phyloP scores from a whole-genome alignment of 2,888 invertebrate species.

The Kryphioiulus occultus region DNA sequence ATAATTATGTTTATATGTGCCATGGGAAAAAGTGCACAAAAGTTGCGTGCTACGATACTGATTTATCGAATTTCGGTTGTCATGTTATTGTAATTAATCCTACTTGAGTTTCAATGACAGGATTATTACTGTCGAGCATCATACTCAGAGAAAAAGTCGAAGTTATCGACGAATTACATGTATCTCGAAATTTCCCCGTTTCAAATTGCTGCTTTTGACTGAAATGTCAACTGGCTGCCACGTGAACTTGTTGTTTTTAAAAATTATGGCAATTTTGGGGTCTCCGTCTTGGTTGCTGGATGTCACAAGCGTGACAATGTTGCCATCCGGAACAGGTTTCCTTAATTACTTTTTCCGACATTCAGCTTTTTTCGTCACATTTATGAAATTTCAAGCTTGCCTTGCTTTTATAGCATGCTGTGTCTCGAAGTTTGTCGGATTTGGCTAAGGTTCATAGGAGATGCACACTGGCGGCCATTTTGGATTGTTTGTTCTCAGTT shows the following conservation, averaged over 20 bases:
- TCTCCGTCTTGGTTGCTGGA: neutral
- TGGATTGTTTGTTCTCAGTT: neutral
- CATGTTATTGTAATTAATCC: neutral
- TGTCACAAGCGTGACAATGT: slow-evolving; percentile 7
- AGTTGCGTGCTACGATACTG: neutral
- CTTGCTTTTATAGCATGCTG: neutral
- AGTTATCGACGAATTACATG: neutral
- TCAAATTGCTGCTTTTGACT: neutral
- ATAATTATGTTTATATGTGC: neutral
- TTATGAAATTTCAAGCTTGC: slow-evolving; percentile 22
- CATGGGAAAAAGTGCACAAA: neutral
- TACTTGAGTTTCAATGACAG: neutral
- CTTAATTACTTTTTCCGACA: slow-evolving; percentile 1
- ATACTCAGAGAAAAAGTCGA: neutral
- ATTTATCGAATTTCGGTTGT: neutral
- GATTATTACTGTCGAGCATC: neutral
- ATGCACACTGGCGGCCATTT: neutral
- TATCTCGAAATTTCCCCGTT: neutral
- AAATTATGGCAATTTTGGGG: neutral
- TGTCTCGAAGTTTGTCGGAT: neutral
- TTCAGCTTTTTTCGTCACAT: neutral
- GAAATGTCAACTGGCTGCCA: neutral
- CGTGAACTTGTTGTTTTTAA: neutral
- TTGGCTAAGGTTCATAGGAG: neutral
- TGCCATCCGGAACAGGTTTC: neutral